A percentile compares a stretch with the other conserved stretches of the same genome.
Evolutionary conservation across 1,140 invertebrate species (phyloP).

Genomic region (Chelonus insularis): DNA sequence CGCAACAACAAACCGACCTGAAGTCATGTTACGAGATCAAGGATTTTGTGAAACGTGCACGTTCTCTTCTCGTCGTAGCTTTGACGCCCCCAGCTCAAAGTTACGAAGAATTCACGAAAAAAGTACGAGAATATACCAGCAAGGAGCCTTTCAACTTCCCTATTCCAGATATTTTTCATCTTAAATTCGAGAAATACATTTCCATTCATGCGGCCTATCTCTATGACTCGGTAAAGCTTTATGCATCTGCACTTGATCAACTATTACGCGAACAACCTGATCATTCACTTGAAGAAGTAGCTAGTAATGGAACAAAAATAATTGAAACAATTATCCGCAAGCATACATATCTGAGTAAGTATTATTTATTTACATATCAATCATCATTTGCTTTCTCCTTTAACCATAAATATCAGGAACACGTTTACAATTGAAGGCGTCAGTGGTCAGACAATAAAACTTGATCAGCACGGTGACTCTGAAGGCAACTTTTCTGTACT

Average conservation of each 20-base stretch:
- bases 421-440: slow-evolving; percentile 69
- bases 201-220: slow-evolving; percentile 94
- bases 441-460: slow-evolving; percentile 85
- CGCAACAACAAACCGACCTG: slow-evolving; percentile 63
- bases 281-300: slow-evolving; percentile 70
- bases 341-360: slow-evolving; percentile 78
- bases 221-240: slow-evolving; percentile 93
- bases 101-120: slow-evolving; percentile 75
- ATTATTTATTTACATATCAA: slow-evolving; percentile 5
- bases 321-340: slow-evolving; percentile 78
- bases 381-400: slow-evolving; percentile 1
- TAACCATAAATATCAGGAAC: slow-evolving; percentile 4
- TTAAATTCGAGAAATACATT: slow-evolving; percentile 72
- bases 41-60: slow-evolving; percentile 71
- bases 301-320: slow-evolving; percentile 75
- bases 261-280: slow-evolving; percentile 68
- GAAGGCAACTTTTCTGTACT: slow-evolving; percentile 96
- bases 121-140: slow-evolving; percentile 76
- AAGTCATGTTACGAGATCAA: slow-evolving; percentile 66
- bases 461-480: slow-evolving; percentile 92
- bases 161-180: slow-evolving; percentile 62
- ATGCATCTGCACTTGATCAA: slow-evolving; percentile 81
- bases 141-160: slow-evolving; percentile 77
- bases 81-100: slow-evolving; percentile 77
- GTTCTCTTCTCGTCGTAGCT: slow-evolving; percentile 83